Base-by-base conservation (phyloP, 1,140 invertebrate species). In the Leptestheria dahalacensis region DNA sequence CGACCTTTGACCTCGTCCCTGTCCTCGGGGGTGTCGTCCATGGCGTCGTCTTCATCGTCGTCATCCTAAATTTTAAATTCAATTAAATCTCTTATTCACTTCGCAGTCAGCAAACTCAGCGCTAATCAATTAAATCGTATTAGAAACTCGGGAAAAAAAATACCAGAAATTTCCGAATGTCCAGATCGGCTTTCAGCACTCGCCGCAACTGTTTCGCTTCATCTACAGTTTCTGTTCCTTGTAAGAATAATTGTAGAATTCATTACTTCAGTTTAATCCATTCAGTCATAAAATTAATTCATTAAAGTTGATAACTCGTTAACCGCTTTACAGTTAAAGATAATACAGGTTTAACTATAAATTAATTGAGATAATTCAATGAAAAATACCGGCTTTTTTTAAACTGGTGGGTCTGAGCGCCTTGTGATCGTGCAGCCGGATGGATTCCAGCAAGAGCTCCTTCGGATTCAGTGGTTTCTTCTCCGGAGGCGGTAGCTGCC, bases 391-490 rank as follows among this genome's bases (percentile, higher is more conserved):
- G 48, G 15, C 15, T 4, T 53, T 55, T 12, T 33, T 61, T 24
- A 41, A 64, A 41, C 66, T 65, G 59, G 78, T 77, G 9, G 80
- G 81, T 66, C 80, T 77, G 20, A 89, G 74, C 24, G 24, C 48
- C 18, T 26, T 55, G 60, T 79, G 79, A 48, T 79, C 79, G 48
- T 88, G 85, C 64, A 85, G 77, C 64, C 88, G 81, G 63, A 96
- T 96, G 58, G 89, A 91, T 60, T 88, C 83, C 75, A 97, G 82
- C 1, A 97, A 76, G 64, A 84, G 78, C 73, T 97, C 91, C 60
- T 88, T 76, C 0, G 89, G 82, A 12, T 87, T 86, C 10, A 81
- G 78, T 58, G 80, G 78, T 49, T 80, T 78, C 33, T 80, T 78
- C 12, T 81, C 76, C 6, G 82, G 79, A 11, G 87, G 83, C 26